Conservation (phyloP, 2,113 vertebrate species). For the Onychorhynchus coronatus region DNA sequence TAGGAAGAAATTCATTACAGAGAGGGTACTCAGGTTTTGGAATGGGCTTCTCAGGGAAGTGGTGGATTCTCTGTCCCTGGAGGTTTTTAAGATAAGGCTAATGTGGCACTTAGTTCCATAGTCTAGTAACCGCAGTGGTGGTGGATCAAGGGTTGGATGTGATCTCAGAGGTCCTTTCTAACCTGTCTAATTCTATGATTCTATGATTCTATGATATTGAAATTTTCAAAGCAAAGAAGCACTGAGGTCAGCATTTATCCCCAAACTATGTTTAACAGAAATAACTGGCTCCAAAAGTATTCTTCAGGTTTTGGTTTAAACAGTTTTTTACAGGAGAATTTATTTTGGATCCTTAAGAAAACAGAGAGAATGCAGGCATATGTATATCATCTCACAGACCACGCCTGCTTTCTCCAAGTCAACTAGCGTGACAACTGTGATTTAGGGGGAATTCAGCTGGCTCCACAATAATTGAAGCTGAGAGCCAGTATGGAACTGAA, state of each 20-base stretch:
- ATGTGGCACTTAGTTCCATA: too few species aligned
- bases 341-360: background rate
- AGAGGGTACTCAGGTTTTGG: too few species aligned
- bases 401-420: background rate
- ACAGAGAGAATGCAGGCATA: background rate
- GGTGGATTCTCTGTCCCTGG: too few species aligned
- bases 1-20: too few species aligned
- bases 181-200: too few species aligned
- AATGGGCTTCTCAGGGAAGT: too few species aligned
- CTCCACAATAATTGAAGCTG: background rate
- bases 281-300: background rate
- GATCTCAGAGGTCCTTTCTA: too few species aligned
- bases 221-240: background rate
- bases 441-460: background rate
- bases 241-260: background rate
- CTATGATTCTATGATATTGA: too few species aligned
- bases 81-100: too few species aligned
- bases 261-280: background rate
- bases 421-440: fast-evolving
- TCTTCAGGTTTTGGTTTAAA: background rate
- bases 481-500: background rate
- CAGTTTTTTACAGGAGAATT: background rate
- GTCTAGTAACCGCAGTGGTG: too few species aligned
- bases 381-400: background rate
- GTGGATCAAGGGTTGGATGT: too few species aligned